A percentile compares a stretch with the other conserved stretches of the same genome.
phyloP scores from a whole-genome alignment of 2,888 invertebrate species.

The Hofmannophila pseudospretella region DNA sequence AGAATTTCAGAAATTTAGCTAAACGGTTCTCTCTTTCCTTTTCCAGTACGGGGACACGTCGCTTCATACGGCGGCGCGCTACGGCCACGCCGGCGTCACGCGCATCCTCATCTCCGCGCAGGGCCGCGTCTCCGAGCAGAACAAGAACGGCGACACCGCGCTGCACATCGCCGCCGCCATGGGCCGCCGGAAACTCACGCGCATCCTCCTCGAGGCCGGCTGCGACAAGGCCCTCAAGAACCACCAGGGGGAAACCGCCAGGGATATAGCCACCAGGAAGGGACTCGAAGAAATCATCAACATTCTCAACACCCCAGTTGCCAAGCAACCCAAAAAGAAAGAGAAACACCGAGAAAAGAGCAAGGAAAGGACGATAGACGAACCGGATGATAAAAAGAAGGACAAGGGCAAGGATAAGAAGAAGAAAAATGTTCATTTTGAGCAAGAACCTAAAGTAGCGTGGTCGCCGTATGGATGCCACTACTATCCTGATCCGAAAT shows the following conservation, averaged over 20 bases:
- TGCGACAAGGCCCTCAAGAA: constrained; percentile 83
- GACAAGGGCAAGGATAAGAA: constrained; percentile 63
- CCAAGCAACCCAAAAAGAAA: constrained; percentile 64
- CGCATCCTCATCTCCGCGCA: constrained; percentile 94
- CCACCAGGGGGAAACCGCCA: constrained; percentile 93
- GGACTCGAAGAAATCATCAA: constrained; percentile 89
- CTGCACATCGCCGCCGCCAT: constrained; percentile 96
- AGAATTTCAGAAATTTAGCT: too few relatives aligned
- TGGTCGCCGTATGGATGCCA: constrained; percentile 97
- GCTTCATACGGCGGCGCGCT: constrained; percentile 95
- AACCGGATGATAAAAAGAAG: constrained; percentile 65
- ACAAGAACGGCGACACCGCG: constrained; percentile 97
- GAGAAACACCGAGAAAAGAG: constrained; percentile 61
- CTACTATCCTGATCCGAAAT: constrained; percentile 90
- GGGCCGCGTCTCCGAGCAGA: constrained; percentile 91
- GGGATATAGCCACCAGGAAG: constrained; percentile 93
- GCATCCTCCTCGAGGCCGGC: constrained; percentile 92
- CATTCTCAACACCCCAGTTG: constrained; percentile 81
- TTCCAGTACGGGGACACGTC: constrained; percentile 95
- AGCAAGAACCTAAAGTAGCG: constrained; percentile 65
- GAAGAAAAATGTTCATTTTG: constrained; percentile 77
- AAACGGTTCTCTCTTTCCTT: not conserved
- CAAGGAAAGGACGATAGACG: constrained; percentile 75
- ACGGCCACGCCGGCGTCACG: constrained; percentile 97
- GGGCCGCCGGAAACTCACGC: constrained; percentile 93